Evolutionary conservation across 2,113 vertebrate genomes (phyloP).

Genomic region (Kryptolebias marmoratus): DNA sequence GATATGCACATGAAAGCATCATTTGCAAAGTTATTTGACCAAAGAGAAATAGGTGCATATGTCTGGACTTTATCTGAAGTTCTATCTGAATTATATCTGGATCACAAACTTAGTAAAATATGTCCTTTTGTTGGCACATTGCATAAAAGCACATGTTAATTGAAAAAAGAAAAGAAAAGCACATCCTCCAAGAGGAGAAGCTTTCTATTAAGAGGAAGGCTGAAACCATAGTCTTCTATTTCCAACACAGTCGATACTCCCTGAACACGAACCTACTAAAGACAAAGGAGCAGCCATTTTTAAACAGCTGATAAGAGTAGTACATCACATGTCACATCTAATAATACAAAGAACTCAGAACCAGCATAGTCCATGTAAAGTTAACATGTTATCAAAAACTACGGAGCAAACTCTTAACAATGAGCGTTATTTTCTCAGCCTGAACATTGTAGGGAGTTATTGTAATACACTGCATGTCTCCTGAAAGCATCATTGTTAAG

Average conservation of each 20-base stretch:
- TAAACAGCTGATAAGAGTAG: conserved; percentile 9
- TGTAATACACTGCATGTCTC: conserved; percentile 11
- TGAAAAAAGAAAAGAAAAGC: conserved; percentile 15
- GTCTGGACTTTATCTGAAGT: neutral
- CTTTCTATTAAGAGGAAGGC: conserved; percentile 1
- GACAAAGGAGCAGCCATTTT: conserved; percentile 8
- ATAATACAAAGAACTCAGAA: conserved; percentile 13
- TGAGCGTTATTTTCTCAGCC: neutral
- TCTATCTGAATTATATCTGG: neutral
- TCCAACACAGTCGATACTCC: neutral
- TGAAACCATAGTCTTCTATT: conserved; percentile 16
- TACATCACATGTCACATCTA: conserved; percentile 15
- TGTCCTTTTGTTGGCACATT: neutral
- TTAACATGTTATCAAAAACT: neutral
- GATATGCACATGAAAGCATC: neutral
- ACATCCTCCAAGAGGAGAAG: conserved; percentile 1
- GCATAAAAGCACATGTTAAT: conserved; percentile 19
- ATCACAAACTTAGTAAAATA: conserved; percentile 1
- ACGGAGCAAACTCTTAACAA: neutral
- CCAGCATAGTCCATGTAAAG: neutral
- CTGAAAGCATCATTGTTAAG: conserved; percentile 26
- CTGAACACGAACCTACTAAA: conserved; percentile 15
- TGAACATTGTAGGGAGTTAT: neutral
- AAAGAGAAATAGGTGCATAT: neutral
- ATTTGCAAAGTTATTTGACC: neutral